Conservation (phyloP, 1,140 invertebrate genomes). For the Riptortus pedestris region DNA sequence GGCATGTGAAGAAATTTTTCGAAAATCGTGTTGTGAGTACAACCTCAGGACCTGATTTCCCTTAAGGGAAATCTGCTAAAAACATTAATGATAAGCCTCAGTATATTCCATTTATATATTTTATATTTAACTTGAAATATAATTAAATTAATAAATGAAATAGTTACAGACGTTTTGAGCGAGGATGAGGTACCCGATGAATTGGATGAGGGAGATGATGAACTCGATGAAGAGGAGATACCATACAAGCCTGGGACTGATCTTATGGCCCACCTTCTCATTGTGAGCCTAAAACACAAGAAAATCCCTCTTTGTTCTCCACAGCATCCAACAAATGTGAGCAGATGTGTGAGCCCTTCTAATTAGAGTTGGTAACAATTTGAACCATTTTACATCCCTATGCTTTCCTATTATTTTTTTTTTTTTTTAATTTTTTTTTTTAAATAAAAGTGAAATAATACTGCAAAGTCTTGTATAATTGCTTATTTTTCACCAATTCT, state of each 20-base stretch:
- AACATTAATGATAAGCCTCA: no score
- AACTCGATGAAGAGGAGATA: slow-evolving; percentile 37
- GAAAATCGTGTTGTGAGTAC: no score
- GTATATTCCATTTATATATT: no score
- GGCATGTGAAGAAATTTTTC: no score
- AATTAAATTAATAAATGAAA: no score
- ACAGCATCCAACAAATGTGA: slow-evolving; percentile 24
- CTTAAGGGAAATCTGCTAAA: no score
- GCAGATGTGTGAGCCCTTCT: background rate
- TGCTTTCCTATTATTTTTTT: background rate
- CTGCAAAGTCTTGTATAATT: no score
- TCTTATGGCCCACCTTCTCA: slow-evolving; percentile 31
- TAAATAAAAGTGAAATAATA: no score
- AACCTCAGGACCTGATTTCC: no score
- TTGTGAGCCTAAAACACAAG: slow-evolving; percentile 15
- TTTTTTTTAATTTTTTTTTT: no score
- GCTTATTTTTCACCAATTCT: no score
- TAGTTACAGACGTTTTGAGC: background rate
- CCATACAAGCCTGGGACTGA: slow-evolving; percentile 14
- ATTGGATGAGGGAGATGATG: slow-evolving; percentile 21
- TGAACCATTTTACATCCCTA: background rate
- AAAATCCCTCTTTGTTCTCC: slow-evolving; percentile 26
- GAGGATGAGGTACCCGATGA: slow-evolving; percentile 15
- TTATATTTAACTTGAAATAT: no score
- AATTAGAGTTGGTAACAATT: background rate